phyloP scores from a whole-genome alignment of 2,888 invertebrate species.

The Campaea margaritaria region DNA sequence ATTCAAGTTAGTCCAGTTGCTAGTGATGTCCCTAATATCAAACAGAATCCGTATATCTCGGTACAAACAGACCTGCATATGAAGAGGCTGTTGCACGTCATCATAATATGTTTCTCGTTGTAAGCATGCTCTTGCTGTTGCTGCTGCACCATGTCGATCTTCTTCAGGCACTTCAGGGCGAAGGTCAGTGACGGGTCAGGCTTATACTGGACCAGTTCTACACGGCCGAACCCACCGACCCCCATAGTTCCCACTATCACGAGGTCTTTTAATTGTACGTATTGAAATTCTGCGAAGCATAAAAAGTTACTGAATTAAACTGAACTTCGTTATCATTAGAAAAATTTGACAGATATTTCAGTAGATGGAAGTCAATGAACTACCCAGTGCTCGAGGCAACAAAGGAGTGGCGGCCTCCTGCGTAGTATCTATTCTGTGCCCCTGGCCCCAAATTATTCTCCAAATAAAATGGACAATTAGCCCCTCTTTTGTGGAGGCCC shows the following conservation, averaged over 20 bases:
- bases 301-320: not conserved
- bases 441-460: no score
- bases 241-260: slow-evolving; percentile 94
- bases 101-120: slow-evolving; percentile 94
- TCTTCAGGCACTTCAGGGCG: slow-evolving; percentile 95
- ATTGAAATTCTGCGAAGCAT: slow-evolving; percentile 83
- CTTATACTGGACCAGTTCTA: slow-evolving; percentile 90
- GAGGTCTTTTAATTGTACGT: slow-evolving; percentile 90
- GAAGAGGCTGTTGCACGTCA: slow-evolving; percentile 92
- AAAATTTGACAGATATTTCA: not conserved
- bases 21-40: no score
- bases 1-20: no score
- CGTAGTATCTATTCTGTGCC: no score
- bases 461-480: no score
- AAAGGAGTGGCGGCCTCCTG: no score
- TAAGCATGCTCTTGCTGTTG: slow-evolving; percentile 95
- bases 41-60: no score
- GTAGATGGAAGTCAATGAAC: no score
- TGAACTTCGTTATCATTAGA: slow-evolving; percentile 1
- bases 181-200: slow-evolving; percentile 86
- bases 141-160: slow-evolving; percentile 94
- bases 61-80: slow-evolving; percentile 87
- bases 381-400: no score
- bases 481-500: no score
- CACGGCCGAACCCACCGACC: slow-evolving; percentile 96